Evolutionary conservation across 2,797 vertebrate genomes (phyloP).

Genomic region (Rachycentron canadum): DNA sequence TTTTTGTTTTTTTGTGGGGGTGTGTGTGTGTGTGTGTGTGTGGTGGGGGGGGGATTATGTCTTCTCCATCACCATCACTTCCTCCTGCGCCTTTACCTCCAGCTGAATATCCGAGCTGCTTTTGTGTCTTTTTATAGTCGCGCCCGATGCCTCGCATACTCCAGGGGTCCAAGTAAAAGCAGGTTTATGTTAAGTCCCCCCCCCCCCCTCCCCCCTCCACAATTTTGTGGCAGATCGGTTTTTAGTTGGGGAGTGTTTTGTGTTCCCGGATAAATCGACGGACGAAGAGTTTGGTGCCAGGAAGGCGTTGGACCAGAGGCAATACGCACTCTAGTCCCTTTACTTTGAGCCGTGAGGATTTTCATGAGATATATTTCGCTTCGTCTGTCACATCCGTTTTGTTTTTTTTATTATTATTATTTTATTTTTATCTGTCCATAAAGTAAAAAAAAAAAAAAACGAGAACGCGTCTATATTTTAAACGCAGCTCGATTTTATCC

Average conservation of each 20-base stretch:
- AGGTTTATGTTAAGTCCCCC: conserved; percentile 36
- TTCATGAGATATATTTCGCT: neutral
- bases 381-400: neutral
- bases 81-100: conserved; percentile 3
- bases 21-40: no score
- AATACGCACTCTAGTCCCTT: conserved; percentile 28
- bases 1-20: neutral
- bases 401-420: no score
- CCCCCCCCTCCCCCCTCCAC: no score
- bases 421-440: neutral
- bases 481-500: no score
- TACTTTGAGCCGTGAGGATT: conserved; percentile 33
- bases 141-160: conserved; percentile 9
- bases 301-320: conserved; percentile 37
- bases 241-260: conserved; percentile 5
- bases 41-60: no score
- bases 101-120: conserved; percentile 25
- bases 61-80: neutral
- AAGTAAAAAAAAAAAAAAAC: neutral
- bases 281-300: conserved; percentile 34
- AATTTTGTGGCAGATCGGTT: conserved; percentile 5
- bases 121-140: conserved; percentile 22
- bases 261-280: conserved; percentile 32
- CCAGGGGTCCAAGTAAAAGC: conserved; percentile 16
- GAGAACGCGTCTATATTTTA: neutral